Evolutionary conservation across 2,113 vertebrate species (phyloP), one percentile per base, ranked within the genome.

Genomic region (Epinephelus moara): DNA sequence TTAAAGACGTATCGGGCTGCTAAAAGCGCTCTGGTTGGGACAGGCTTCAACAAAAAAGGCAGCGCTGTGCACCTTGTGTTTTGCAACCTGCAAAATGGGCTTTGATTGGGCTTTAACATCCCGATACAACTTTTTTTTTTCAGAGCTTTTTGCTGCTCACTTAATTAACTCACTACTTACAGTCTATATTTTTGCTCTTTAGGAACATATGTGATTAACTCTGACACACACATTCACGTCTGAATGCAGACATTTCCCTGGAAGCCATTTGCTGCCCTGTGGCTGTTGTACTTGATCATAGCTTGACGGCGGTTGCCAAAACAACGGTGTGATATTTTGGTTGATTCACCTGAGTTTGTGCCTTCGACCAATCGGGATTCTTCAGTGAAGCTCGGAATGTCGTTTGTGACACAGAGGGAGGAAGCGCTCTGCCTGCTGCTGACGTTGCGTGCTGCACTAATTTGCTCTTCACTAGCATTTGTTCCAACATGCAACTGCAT

Each of bases 261-360:
- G n/a, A 62, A 70, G 14, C 42, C 11, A 14, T n/a, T 15, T 0
- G 0, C 13, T 55, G 19, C 67, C 66, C 61, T 18, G 33, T 12
- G 4, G 72, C 71, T 4, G 6, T 50, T 60, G 67, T 66, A 4
- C 47, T 52, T 42, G 1, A 63, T 71, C 10, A n/a, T 9, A 19
- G 17, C 62, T 25, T 59, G 17, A 14, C n/a, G 42, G 71, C 0
- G 1, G 71, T 74, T 85, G 67, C 59, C 67, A 79, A 82, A 85
- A 19, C 53, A 71, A 45, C 57, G 12, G 45, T 72, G 57, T 71
- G 25, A 49, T 19, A 6, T 1, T 62, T 53, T 49, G 45, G 27
- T 15, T 79, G 47, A 33, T 15, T 63, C 63, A 18, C n/a, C n/a
- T 9, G 23, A 45, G 6, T 69, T 30, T 17, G 13, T 4, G 68